These are phyloP conservation scores for Nebria brevicollis DNA, from an alignment of 2,888 invertebrate species.

Conservation along the genomic window DNA sequence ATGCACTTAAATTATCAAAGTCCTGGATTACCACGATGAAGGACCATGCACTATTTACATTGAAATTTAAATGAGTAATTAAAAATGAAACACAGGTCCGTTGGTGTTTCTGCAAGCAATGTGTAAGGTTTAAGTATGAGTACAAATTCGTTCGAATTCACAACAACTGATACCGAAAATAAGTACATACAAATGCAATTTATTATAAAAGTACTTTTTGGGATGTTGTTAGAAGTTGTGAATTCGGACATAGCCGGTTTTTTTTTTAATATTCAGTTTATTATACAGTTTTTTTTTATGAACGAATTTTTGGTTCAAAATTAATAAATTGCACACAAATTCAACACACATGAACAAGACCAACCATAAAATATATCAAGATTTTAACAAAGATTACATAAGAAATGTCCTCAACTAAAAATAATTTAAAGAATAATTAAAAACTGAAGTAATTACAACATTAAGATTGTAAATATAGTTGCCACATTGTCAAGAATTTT, in stretches of 20 bases:
- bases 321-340: constrained; percentile 17
- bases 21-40: too few species aligned
- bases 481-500: constrained; percentile 4
- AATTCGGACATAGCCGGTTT: background rate
- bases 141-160: too few species aligned
- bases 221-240: background rate
- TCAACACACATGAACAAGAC: constrained; percentile 33
- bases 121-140: too few species aligned
- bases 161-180: too few species aligned
- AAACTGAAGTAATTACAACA: background rate
- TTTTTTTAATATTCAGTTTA: constrained; percentile 2
- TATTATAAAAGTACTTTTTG: too few species aligned
- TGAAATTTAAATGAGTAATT: too few species aligned
- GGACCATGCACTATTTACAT: too few species aligned
- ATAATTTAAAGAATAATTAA: constrained; percentile 8
- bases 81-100: too few species aligned
- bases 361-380: constrained; percentile 42
- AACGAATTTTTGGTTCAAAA: constrained; percentile 20
- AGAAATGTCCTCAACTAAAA: background rate
- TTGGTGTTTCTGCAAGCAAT: too few species aligned
- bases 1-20: too few species aligned
- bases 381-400: constrained; percentile 40
- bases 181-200: too few species aligned
- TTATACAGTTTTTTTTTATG: constrained; percentile 22
- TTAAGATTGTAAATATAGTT: constrained; percentile 13